phyloP scores from a whole-genome alignment of 2,113 vertebrate genomes.

The Catharus minimus region DNA sequence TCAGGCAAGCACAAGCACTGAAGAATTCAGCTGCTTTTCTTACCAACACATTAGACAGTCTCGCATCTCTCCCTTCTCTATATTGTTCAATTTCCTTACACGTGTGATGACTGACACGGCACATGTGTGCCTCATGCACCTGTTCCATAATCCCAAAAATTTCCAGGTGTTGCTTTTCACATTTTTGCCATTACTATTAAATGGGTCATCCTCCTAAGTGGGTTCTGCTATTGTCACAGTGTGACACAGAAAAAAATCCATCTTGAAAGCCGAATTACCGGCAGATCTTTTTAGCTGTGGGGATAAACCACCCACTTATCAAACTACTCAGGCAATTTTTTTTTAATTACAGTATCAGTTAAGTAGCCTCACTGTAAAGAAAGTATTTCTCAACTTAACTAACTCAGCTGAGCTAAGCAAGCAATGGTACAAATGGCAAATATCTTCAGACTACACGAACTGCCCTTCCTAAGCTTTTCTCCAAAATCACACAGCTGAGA shows the following conservation, averaged over 20 bases:
- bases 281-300: neutral
- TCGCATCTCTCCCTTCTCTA: neutral
- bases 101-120: neutral
- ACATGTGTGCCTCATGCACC: accelerated
- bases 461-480: neutral
- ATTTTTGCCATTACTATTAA: neutral
- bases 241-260: neutral
- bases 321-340: neutral
- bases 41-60: neutral
- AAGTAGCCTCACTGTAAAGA: neutral
- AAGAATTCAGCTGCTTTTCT: neutral
- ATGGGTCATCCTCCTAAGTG: neutral
- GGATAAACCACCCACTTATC: neutral
- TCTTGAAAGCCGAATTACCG: neutral
- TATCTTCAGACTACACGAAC: neutral
- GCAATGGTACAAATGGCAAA: neutral
- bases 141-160: neutral
- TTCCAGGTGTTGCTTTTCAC: neutral
- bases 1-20: neutral
- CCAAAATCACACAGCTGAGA: neutral
- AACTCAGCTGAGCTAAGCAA: neutral
- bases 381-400: neutral
- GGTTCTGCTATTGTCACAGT: neutral
- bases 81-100: neutral
- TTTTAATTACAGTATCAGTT: neutral